A percentile compares a stretch with the other conserved stretches of the same genome.
These are phyloP conservation scores for Semaprochilodus insignis DNA, from an alignment of 2,797 vertebrate genomes.

Conservation along the genomic window DNA sequence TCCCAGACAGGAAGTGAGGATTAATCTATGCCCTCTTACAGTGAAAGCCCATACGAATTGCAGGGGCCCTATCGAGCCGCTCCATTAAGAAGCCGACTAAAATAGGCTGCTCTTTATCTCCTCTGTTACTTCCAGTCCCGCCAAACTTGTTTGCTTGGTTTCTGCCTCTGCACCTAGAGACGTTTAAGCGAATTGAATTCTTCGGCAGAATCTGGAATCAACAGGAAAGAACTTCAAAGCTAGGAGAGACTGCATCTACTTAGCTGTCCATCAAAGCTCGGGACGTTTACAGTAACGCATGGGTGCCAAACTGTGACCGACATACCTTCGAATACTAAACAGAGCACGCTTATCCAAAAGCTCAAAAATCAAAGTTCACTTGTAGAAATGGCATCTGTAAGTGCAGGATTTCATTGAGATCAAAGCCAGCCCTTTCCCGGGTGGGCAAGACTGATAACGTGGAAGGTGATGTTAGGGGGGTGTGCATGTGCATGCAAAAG, in stretches of 20 bases:
- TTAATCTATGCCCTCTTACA: constrained; percentile 39
- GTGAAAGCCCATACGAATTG: constrained; percentile 19
- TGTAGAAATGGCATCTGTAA: neutral
- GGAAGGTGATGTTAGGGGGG: neutral
- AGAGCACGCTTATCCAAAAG: neutral
- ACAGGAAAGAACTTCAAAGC: constrained; percentile 12
- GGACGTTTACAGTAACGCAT: neutral
- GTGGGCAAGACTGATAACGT: constrained; percentile 37
- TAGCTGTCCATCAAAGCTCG: neutral
- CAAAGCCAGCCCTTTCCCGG: constrained; percentile 27
- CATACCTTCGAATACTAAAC: constrained; percentile 14
- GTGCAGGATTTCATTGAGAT: constrained; percentile 33
- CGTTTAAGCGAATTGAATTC: neutral
- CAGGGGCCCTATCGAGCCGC: constrained; percentile 34
- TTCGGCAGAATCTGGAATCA: neutral
- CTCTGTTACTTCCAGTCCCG: neutral
- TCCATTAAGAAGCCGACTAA: constrained; percentile 32
- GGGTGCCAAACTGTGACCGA: neutral
- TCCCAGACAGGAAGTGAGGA: constrained; percentile 23
- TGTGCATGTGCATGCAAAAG: neutral
- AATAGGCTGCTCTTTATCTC: constrained; percentile 33
- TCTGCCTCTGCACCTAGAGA: neutral
- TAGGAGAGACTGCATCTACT: neutral
- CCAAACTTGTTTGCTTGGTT: neutral
- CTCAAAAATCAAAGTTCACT: constrained; percentile 12